Evolutionary conservation across 2,888 invertebrate genomes (phyloP), one percentile per base, ranked within the genome.

Genomic region (Erebia aethiops): DNA sequence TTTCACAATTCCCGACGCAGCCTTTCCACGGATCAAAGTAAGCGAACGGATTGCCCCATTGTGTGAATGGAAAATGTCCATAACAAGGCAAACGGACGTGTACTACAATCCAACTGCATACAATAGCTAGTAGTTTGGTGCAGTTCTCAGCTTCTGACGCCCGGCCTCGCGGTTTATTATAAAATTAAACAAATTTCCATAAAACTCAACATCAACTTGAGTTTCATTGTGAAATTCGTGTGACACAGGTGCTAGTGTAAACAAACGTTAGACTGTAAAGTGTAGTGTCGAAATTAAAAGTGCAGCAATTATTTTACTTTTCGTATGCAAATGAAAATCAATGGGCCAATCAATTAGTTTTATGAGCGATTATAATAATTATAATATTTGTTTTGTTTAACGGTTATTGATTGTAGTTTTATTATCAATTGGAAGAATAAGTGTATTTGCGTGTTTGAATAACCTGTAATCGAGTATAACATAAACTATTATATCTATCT

Each of bases 51-150:
- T 88, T 87, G 88, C 88, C 84, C 86, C 88, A 88, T 89, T 87
- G 90, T 87, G 87, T 87, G 89, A 91, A 89, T 90, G 88, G 89
- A 87, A 90, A 90, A 89, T 87, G 88, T 83, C 86, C 87, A 90
- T 91, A 88, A 90, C 89, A 88, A 86, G 84, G 84, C 87, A 86
- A 88, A 87, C 86, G 85, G 87, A 87, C 87, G 84, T 83, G 78
- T 78, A 81, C 77, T 82, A 91, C 89, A 90, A 90, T 91, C 84
- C 89, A 89, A 92, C 92, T 87, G 91, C 94, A 85, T 94, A 94
- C 87, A 94, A 95, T 90, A 88, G 94, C 82, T 87, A 84, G 91
- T 88, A 84, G 91, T 88, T 86, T 88, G 87, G 87, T 90, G 89
- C 84, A 83, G 87, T 86, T 87, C 89, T 81, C 91, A 91, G 92